Conservation (phyloP, 1,140 invertebrate genomes). For the Philotrypesis tridentata region DNA sequence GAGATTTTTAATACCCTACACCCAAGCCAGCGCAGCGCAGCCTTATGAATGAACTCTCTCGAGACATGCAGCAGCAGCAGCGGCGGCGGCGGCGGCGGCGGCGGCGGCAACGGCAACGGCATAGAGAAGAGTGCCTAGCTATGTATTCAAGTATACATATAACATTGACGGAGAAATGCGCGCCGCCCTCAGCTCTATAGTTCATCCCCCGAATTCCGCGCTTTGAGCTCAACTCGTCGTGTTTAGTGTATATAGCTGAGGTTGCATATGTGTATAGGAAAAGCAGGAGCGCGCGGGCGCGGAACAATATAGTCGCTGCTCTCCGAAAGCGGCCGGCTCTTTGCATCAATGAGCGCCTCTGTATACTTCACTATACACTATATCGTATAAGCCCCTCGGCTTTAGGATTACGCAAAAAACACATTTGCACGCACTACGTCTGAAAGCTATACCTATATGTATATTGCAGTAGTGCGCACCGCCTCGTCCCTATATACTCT, state of each 20-base stretch:
- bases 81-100: too few relatives aligned
- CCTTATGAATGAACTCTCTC: neutral
- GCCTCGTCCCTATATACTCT: too few relatives aligned
- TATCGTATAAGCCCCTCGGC: neutral
- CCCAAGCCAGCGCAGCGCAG: neutral
- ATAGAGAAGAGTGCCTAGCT: neutral
- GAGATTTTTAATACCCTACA: neutral
- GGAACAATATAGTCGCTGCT: neutral
- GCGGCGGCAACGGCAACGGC: too few relatives aligned
- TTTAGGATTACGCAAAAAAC: constrained; percentile 61
- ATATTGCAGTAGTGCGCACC: too few relatives aligned
- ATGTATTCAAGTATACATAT: neutral
- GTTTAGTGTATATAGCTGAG: neutral
- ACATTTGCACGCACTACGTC: constrained; percentile 58
- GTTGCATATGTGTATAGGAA: neutral
- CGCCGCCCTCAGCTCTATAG: neutral
- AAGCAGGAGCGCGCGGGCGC: neutral
- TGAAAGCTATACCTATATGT: neutral
- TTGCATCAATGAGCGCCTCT: constrained; percentile 21
- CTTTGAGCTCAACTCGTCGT: neutral
- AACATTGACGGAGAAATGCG: neutral
- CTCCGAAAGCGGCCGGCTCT: neutral
- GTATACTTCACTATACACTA: neutral
- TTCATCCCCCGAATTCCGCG: neutral
- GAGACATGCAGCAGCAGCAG: too few relatives aligned